These are phyloP conservation scores for Drosophila serrata DNA, from an alignment of 1,140 invertebrate genomes.

Conservation along the genomic window DNA sequence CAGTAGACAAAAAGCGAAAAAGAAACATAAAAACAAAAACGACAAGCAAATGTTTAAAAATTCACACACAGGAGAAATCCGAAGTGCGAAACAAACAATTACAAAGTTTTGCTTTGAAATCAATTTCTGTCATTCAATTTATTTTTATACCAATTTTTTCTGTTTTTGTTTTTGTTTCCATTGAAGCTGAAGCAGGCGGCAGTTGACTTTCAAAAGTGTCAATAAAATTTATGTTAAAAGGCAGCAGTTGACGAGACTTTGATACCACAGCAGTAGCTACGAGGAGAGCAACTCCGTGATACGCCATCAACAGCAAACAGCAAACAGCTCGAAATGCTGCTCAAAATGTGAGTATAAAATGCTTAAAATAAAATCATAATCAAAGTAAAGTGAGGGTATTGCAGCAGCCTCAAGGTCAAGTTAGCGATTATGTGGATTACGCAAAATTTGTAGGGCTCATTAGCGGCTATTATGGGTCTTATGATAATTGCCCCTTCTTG, in stretches of 20 bases:
- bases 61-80: conserved; percentile 10
- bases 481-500: not conserved
- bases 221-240: conserved; percentile 60
- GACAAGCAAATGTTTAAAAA: conserved; percentile 21
- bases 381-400: not conserved
- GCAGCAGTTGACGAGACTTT: conserved; percentile 28
- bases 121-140: conserved; percentile 34
- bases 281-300: conserved; percentile 32
- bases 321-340: conserved; percentile 57
- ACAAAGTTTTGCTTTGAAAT: conserved; percentile 27
- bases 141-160: conserved; percentile 31
- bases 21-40: not conserved
- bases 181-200: conserved; percentile 52
- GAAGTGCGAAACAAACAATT: conserved; percentile 53
- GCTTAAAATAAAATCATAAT: not conserved
- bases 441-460: conserved; percentile 15
- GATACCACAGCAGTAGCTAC: conserved; percentile 27
- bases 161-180: conserved; percentile 28
- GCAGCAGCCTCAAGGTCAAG: conserved; percentile 29
- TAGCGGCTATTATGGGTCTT: not conserved
- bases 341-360: conserved; percentile 71
- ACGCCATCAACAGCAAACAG: conserved; percentile 6
- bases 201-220: conserved; percentile 77
- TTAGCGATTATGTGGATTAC: conserved; percentile 9
- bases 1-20: conserved; percentile 2